Evolutionary conservation across 2,888 invertebrate genomes (phyloP).

Genomic region (Agriopis marginaria): DNA sequence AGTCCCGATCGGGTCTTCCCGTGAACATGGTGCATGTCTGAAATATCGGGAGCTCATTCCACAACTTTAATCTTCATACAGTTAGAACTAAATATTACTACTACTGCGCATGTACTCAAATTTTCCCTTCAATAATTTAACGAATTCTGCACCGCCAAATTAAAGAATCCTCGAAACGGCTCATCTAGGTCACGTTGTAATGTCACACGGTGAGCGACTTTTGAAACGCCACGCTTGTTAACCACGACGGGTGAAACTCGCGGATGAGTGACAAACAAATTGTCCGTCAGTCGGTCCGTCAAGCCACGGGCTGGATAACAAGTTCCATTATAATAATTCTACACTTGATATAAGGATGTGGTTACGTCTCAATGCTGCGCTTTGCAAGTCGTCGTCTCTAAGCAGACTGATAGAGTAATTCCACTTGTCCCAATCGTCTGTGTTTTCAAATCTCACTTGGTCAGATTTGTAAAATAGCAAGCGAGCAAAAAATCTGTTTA

Average conservation of each 20-base stretch:
- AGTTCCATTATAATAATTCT: conserved; percentile 45
- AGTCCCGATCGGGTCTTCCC: no score
- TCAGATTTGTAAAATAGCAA: no score
- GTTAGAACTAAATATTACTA: no score
- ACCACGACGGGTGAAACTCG: conserved; percentile 47
- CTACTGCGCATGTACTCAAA: background rate
- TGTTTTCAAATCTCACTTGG: background rate
- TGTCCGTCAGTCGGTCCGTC: conserved; percentile 56
- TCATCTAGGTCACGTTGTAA: conserved; percentile 20
- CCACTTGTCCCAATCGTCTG: conserved; percentile 27
- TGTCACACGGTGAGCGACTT: conserved; percentile 49
- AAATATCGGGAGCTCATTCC: no score
- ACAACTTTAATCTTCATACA: no score
- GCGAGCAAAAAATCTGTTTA: background rate
- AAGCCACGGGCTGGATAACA: conserved; percentile 35
- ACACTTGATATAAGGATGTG: conserved; percentile 40
- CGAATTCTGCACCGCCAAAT: background rate
- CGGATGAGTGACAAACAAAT: conserved; percentile 68
- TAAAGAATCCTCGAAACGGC: background rate
- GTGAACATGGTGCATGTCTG: no score
- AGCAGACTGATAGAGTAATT: conserved; percentile 29
- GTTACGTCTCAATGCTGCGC: conserved; percentile 37
- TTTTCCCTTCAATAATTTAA: background rate
- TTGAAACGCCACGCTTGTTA: conserved; percentile 61
- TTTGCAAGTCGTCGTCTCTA: conserved; percentile 39